Evolutionary conservation across 37 sponge, comb jelly and placozoan genomes (phyloP).

Genomic region (Cliona cf. orientalis): DNA sequence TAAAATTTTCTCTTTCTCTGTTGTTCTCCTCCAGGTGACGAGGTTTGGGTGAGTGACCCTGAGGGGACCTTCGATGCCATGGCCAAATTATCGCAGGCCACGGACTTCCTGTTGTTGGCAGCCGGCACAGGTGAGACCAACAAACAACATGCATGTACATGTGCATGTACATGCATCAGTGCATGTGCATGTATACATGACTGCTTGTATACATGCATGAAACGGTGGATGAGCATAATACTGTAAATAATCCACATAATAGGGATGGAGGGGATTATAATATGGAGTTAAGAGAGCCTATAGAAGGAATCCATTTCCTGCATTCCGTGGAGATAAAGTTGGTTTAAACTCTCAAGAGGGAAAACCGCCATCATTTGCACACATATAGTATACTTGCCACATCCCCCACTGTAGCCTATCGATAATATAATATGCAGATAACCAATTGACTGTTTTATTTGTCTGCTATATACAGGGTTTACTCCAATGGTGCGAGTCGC

Average conservation of each 20-base stretch:
- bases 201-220: background rate
- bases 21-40: slow-evolving; percentile 39
- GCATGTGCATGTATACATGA: background rate
- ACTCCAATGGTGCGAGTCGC: slow-evolving; percentile 84
- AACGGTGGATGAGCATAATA: too few species aligned
- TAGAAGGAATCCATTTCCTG: too few species aligned
- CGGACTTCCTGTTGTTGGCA: slow-evolving; percentile 61
- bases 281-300: too few species aligned
- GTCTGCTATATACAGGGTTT: slow-evolving; percentile 51
- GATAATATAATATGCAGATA: background rate
- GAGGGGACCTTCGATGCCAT: slow-evolving; percentile 68
- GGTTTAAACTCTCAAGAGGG: too few species aligned
- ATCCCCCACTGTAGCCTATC: too few species aligned
- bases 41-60: slow-evolving; percentile 67
- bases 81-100: slow-evolving; percentile 13
- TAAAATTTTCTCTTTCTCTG: background rate
- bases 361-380: too few species aligned
- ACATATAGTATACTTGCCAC: too few species aligned
- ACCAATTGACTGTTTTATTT: background rate
- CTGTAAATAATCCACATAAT: too few species aligned
- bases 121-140: slow-evolving; percentile 80
- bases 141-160: too few species aligned
- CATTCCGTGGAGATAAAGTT: too few species aligned
- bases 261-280: too few species aligned
- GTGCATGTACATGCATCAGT: too few species aligned